Evolutionary conservation across 2,888 invertebrate genomes (phyloP), one percentile per base, ranked within the genome.

Genomic region (Phortica okadai): DNA sequence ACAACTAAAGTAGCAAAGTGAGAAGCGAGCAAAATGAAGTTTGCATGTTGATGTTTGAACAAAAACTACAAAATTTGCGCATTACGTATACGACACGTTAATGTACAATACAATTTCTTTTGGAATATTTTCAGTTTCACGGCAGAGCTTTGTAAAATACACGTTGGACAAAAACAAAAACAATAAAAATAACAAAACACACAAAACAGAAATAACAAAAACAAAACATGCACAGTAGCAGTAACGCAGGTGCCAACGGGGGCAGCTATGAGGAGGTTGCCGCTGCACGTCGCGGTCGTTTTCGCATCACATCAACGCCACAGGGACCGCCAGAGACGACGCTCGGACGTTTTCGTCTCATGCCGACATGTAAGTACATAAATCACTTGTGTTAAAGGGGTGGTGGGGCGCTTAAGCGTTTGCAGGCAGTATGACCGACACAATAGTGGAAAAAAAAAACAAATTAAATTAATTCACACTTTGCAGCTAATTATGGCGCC

Each of bases 291-390:
- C 91, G 90, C 58, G 92, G 93, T 73, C 93, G 93, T 78, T 93
- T 93, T 90, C 93, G 93, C 88, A 93, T 93, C 84, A 93, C 93
- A 75, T 90, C 91, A 74, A 84, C 90, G 80, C 84, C 91, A 44
- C 84, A 90, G 76, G 92, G 91, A 42, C 91, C 92, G 75, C 90
- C 92, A 67, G 92, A 92, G 85, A 90, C 90, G 79, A 91, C 91
- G 67, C 85, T 91, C 69, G 92, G 92, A 50, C 87, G 92, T 75
- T 92, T 92, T 89, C 91, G 92, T 77, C 85, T 92, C 50, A 91
- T 90, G 84, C 92, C 91, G 80, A 89, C 91, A 82, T 89, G 92
- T 92, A 85, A 90, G 89, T 84, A 54, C 45, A 56, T 14, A 45
- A 73, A 14, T 62, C 4, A 56, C 11, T 56, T 56, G n/a, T 56